Evolutionary conservation across 1,140 invertebrate species (phyloP).

Genomic region (Zaprionus capensis): DNA sequence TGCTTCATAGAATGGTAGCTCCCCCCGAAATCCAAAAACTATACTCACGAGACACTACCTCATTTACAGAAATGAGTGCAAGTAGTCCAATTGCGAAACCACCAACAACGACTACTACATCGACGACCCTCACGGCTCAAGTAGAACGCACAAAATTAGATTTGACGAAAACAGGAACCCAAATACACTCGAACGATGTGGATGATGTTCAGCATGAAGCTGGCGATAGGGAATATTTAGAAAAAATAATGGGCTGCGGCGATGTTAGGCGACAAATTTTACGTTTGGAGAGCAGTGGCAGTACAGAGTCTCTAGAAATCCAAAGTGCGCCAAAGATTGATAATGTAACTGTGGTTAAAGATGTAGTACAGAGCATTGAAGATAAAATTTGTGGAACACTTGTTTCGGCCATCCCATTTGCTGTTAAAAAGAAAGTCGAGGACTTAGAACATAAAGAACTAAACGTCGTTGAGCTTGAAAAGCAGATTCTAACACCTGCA

Average conservation of each 20-base stretch:
- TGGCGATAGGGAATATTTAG: slow-evolving; percentile 75
- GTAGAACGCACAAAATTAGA: slow-evolving; percentile 70
- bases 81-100: slow-evolving; percentile 79
- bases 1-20: slow-evolving; percentile 78
- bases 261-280: slow-evolving; percentile 76
- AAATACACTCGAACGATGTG: slow-evolving; percentile 30
- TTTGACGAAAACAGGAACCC: slow-evolving; percentile 30
- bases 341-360: slow-evolving; percentile 67
- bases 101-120: slow-evolving; percentile 51
- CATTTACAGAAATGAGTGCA: slow-evolving; percentile 84
- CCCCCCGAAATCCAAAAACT: slow-evolving; percentile 45
- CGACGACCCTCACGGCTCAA: slow-evolving; percentile 56
- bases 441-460: slow-evolving; percentile 39
- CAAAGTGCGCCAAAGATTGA: slow-evolving; percentile 55
- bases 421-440: slow-evolving; percentile 47
- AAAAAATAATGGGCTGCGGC: slow-evolving; percentile 73
- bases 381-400: slow-evolving; percentile 61
- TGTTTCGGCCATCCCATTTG: slow-evolving; percentile 70
- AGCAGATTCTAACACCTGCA: slow-evolving; percentile 67
- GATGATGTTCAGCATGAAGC: slow-evolving; percentile 38
- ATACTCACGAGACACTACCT: slow-evolving; percentile 83
- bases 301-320: slow-evolving; percentile 59
- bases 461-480: slow-evolving; percentile 63
- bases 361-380: slow-evolving; percentile 77
- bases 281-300: slow-evolving; percentile 69